Percentiles rank a stretch among this genome's conserved stretches.
These are phyloP conservation scores for Lophotis ruficrista DNA, from an alignment of 2,113 vertebrate species.

Conservation along the genomic window DNA sequence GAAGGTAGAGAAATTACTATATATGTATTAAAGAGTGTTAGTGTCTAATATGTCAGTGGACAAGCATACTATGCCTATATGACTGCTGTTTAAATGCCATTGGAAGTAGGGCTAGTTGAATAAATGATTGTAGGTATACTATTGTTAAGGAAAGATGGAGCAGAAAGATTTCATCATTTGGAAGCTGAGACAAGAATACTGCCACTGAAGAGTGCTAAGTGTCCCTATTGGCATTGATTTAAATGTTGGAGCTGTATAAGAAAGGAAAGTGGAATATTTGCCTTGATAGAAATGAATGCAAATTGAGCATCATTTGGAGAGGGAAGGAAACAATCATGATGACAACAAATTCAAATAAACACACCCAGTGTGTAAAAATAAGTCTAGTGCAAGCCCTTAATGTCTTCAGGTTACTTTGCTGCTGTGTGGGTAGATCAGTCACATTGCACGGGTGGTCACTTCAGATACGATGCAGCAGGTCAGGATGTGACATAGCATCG, in stretches of 20 bases:
- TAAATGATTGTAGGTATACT: not conserved
- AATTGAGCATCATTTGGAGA: not conserved
- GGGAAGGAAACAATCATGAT: not conserved
- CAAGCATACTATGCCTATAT: not conserved
- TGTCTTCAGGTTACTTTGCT: not conserved
- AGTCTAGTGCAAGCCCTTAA: not conserved
- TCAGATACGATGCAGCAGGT: accelerated
- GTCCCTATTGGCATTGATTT: not conserved
- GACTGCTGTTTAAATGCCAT: not conserved
- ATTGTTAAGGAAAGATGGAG: not conserved
- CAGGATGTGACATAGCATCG: accelerated
- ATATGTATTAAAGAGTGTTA: not conserved
- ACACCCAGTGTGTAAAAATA: not conserved
- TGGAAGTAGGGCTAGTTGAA: not conserved
- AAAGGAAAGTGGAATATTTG: not conserved
- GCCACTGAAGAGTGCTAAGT: not conserved
- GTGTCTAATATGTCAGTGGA: not conserved
- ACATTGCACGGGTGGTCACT: accelerated
- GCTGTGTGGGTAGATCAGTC: not conserved
- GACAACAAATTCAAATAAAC: not conserved
- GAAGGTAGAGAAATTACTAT: not conserved
- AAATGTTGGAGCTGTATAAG: not conserved
- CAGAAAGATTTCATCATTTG: not conserved
- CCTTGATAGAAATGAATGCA: not conserved
- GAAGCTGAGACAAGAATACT: not conserved